Evolutionary conservation across 1,140 invertebrate genomes (phyloP), one percentile per base, ranked within the genome.

Genomic region (Acromyrmex echinatior): DNA sequence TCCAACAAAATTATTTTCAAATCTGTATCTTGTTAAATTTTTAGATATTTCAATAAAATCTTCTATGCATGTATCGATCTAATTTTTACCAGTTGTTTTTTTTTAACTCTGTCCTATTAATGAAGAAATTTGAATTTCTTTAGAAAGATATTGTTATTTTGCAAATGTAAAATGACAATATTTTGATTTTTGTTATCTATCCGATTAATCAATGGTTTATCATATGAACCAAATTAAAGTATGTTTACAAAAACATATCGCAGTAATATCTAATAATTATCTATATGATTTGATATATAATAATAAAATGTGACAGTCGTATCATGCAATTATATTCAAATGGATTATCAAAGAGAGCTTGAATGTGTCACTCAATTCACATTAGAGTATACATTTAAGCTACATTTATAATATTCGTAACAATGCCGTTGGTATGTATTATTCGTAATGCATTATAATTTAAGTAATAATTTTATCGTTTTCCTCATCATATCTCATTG

Each of bases 311-410:
- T 58, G 65, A 81, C 49, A 80, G 18, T 7, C 51, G 31, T 71
- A 21, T 79, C 25, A 81, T 71, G n/a, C n/a, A 81, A 81, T 81
- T 81, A 81, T 71, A 25, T 56, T 35, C 31, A 9, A 81, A 81
- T 81, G 31, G 65, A 81, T 71, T 81, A 53, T 53, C 78, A 39
- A 62, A 70, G 66, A 70, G 66, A 81, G 65, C 49, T 81, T 58
- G 70, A 81, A 71, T 71, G n/a, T 14, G 31, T 53, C 78, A 39
- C 31, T 81, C 65, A 70, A 71, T 71, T 81, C 49, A 25, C 10
- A 68, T 68, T n/a, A 16, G 53, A 53, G 4, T 31, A 68, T 7
- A 70, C 56, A 81, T 81, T 81, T 81, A 49, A 62, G 7, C 58
- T 18, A 39, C 12, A 2, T 4, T 62, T 45, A 35, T 62, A 49